These are phyloP conservation scores for Elaphurus davidianus DNA, from an alignment of 2,113 vertebrate species.

Conservation along the genomic window DNA sequence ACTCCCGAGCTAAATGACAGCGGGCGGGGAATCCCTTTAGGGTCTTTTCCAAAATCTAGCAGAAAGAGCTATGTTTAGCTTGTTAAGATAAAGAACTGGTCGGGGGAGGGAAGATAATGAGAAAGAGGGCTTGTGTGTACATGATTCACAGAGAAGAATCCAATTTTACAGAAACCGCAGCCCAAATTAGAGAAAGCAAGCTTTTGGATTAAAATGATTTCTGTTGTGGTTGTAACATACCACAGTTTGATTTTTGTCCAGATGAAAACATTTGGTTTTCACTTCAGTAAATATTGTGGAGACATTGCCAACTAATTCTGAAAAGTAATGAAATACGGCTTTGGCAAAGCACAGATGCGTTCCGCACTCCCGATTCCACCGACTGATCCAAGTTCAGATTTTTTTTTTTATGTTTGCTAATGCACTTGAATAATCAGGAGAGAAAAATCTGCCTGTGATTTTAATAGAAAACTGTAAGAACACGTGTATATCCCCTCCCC, in stretches of 20 bases:
- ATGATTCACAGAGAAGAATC: slow-evolving; percentile 79
- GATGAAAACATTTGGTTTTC: slow-evolving; percentile 87
- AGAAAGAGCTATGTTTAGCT: slow-evolving; percentile 74
- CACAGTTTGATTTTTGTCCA: slow-evolving; percentile 84
- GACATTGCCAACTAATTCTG: slow-evolving; percentile 83
- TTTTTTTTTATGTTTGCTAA: slow-evolving; percentile 59
- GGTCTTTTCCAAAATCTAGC: slow-evolving; percentile 71
- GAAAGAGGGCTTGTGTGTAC: slow-evolving; percentile 59
- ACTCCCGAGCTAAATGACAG: slow-evolving; percentile 66
- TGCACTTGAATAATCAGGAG: slow-evolving; percentile 70
- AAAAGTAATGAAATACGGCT: slow-evolving; percentile 83
- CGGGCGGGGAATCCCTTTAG: slow-evolving; percentile 58
- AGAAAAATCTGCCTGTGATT: slow-evolving; percentile 73
- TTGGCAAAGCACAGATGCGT: slow-evolving; percentile 78
- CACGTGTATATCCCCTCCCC: background rate
- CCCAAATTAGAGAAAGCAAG: slow-evolving; percentile 80
- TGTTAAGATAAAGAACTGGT: slow-evolving; percentile 40
- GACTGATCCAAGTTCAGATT: slow-evolving; percentile 75
- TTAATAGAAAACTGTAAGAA: slow-evolving; percentile 65
- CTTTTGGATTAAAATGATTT: slow-evolving; percentile 82
- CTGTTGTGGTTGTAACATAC: slow-evolving; percentile 83
- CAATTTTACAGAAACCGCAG: slow-evolving; percentile 79
- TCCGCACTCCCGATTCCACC: slow-evolving; percentile 74
- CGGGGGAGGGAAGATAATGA: slow-evolving; percentile 20
- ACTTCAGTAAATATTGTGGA: slow-evolving; percentile 84